These are phyloP conservation scores for Tor tambroides DNA, from an alignment of 2,113 vertebrate species.

Conservation along the genomic window DNA sequence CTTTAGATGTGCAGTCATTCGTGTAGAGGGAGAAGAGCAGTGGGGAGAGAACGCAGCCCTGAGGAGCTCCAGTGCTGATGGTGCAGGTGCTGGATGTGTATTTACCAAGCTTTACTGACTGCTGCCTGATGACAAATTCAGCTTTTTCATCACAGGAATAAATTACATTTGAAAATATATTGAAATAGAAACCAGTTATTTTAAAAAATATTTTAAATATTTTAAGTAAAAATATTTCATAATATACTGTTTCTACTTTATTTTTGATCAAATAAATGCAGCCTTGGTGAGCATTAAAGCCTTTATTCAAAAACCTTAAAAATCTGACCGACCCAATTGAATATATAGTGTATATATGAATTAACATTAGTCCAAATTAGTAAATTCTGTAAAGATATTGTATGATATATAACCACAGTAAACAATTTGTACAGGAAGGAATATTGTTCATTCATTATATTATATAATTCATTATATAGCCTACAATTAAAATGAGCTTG, in stretches of 20 bases:
- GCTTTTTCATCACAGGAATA: background rate
- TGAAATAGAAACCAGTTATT: too few relatives aligned
- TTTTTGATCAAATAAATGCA: background rate
- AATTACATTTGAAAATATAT: background rate
- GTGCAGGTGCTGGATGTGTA: too few relatives aligned
- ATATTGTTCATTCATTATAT: too few relatives aligned
- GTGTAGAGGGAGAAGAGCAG: too few relatives aligned
- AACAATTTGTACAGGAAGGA: background rate
- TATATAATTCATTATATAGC: background rate
- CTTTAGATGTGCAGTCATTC: too few relatives aligned
- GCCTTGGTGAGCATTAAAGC: background rate
- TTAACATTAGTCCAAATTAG: background rate
- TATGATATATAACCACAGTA: background rate
- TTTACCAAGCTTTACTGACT: too few relatives aligned
- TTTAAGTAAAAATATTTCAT: background rate
- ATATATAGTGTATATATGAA: background rate
- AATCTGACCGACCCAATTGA: background rate
- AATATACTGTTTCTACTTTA: background rate
- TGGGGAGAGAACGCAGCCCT: too few relatives aligned
- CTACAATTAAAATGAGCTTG: background rate
- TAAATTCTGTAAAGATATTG: background rate
- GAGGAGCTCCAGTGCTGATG: too few relatives aligned
- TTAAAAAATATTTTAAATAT: too few relatives aligned
- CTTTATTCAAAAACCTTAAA: background rate
- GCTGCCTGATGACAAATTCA: too few relatives aligned